Base-by-base conservation (phyloP, 2,888 invertebrate species). In the Drosophila setosimentum region DNA sequence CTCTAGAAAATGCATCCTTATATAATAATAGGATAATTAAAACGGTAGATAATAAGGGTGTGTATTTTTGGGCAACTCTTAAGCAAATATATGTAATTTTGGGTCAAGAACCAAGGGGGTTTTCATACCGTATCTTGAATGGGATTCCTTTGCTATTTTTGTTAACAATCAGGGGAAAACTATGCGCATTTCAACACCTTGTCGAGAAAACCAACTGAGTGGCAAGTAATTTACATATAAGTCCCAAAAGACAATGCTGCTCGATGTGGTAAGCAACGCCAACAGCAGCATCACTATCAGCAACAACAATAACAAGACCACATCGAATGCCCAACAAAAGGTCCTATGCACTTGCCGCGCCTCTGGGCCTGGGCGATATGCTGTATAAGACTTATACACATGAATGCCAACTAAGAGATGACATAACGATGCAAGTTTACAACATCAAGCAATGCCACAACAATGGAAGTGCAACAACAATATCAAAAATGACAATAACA, bases 271-370 rank as follows among this genome's bases (percentile, higher is more conserved):
- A 78, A 82, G 64, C 51, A 45, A 49, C 50, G 57, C 5, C 42
- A 45, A 40, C 71, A 40, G 49, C 62, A 45, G 8, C 35, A 42
- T 1, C 53, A 53, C 45, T 48, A 37, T 37, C 68, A 35, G 37
- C 50, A 51, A 68, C 50, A 50, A 45, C 69, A 53, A 62, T 35
- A 53, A 37, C 48, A 45, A 68, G 78, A 58, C 62, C 55, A 61
- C 68, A 60, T 50, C 33, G 57, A 40, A 50, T 59, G 65, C 65
- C 63, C 50, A 73, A 74, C 82, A 74, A 81, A 68, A 74, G 78
- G 75, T 82, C 84, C 82, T 84, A 82, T 78, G 74, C 74, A 66
- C 74, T 82, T 72, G 81, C 67, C 67, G 79, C 82, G 68, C 84
- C 82, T 66, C 73, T 64, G 61, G 33, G 49, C 27, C 48, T 48